Conservation (phyloP, 2,113 vertebrate species). For the Hemiprocne comata region DNA sequence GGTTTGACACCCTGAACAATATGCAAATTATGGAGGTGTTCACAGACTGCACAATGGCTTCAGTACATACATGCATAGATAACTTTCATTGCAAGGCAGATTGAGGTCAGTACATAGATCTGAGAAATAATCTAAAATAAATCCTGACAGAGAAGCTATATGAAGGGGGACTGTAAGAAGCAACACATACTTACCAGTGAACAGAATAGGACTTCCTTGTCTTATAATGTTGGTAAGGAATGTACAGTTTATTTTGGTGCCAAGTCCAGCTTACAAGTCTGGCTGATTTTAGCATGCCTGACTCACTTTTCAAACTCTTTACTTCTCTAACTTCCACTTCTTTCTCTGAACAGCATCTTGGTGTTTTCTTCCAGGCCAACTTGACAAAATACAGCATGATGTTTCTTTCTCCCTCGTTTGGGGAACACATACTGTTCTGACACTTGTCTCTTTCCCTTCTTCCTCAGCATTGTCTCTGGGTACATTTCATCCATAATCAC, state of each 20-base stretch:
- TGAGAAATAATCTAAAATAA: conserved; percentile 53
- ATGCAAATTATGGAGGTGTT: background rate
- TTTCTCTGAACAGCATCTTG: background rate
- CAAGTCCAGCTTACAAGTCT: background rate
- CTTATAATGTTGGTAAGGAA: background rate
- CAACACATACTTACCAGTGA: background rate
- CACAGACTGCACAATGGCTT: background rate
- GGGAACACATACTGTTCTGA: background rate
- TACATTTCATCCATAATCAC: conserved; percentile 17
- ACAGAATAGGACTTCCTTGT: background rate
- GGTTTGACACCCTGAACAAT: background rate
- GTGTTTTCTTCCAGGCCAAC: background rate
- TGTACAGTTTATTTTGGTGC: background rate
- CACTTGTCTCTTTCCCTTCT: background rate
- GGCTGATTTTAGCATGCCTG: background rate
- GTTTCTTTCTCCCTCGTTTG: background rate
- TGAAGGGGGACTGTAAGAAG: background rate
- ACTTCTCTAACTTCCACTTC: background rate
- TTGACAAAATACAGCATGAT: background rate
- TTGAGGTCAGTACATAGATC: conserved; percentile 43
- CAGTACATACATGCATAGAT: background rate
- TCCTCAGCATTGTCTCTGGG: background rate
- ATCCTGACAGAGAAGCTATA: background rate
- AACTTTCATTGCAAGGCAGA: background rate
- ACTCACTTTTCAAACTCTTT: background rate